Evolutionary conservation across 30 jellyfish, hydroid and myxozoan species (phyloP).

Genomic region (Morbakka virulenta): DNA sequence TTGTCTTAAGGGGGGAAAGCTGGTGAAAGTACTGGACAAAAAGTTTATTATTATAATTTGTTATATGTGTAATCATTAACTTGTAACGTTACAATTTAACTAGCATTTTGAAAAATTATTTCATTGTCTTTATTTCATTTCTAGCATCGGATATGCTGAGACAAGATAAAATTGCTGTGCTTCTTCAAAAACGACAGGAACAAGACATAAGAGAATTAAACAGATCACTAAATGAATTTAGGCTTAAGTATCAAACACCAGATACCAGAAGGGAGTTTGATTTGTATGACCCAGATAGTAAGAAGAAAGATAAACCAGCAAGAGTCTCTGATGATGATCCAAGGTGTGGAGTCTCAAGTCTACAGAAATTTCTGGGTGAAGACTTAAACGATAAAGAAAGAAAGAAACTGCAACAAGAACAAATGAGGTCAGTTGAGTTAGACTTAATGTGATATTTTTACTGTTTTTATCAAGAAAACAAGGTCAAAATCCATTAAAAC

Average conservation of each 20-base stretch:
- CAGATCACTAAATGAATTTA: slow-evolving; percentile 59
- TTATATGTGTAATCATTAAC: not conserved
- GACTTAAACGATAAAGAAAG: slow-evolving; percentile 78
- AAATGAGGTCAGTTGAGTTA: slow-evolving; percentile 61
- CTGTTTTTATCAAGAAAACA: no score
- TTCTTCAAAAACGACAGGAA: slow-evolving; percentile 83
- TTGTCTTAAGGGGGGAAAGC: no score
- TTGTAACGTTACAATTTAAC: not conserved
- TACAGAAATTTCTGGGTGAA: slow-evolving; percentile 89
- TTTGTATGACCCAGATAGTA: slow-evolving; percentile 84
- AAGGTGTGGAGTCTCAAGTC: slow-evolving; percentile 86
- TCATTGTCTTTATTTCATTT: not conserved
- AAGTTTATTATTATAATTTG: not conserved
- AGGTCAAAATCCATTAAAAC: no score
- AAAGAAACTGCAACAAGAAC: slow-evolving; percentile 82
- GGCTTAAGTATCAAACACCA: slow-evolving; percentile 61
- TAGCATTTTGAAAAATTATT: not conserved
- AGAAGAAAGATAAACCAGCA: slow-evolving; percentile 83
- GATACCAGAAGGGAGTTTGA: slow-evolving; percentile 88
- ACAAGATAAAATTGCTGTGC: slow-evolving; percentile 63
- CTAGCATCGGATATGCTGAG: slow-evolving; percentile 73
- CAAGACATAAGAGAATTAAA: slow-evolving; percentile 66
- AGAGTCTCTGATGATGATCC: slow-evolving; percentile 94
- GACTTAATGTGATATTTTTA: no score
- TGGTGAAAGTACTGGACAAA: no score